A percentile compares a stretch with the other conserved stretches of the same genome.
phyloP scores from a whole-genome alignment of 1,140 invertebrate genomes.

The Trichonephila inaurata region DNA sequence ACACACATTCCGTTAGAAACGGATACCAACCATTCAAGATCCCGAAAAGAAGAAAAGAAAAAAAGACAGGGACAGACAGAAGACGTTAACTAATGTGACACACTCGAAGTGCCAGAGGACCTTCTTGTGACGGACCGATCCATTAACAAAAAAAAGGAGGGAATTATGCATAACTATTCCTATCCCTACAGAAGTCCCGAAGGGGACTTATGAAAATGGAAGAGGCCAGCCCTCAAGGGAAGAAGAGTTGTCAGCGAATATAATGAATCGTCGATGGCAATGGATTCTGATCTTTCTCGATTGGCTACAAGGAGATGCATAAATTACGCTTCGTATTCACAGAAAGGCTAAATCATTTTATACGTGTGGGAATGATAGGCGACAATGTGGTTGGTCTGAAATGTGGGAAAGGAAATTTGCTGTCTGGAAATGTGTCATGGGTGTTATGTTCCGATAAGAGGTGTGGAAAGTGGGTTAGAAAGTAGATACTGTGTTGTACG shows the following conservation, averaged over 20 bases:
- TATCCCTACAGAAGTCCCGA: not conserved
- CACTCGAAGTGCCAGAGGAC: not conserved
- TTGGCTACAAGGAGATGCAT: not conserved
- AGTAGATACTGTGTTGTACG: too few species aligned
- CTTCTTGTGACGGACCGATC: not conserved
- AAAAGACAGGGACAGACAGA: not conserved
- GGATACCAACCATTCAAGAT: not conserved
- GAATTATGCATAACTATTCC: slow-evolving; percentile 25
- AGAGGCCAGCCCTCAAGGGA: not conserved
- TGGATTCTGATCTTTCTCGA: slow-evolving; percentile 38
- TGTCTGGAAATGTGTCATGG: too few species aligned
- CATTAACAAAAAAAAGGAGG: not conserved
- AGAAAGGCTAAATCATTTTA: not conserved
- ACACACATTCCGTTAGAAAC: not conserved
- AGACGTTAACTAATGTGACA: slow-evolving; percentile 14
- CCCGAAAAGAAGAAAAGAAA: not conserved
- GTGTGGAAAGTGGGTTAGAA: too few species aligned
- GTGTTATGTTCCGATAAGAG: too few species aligned
- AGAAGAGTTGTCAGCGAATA: slow-evolving; percentile 3
- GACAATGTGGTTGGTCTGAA: not conserved
- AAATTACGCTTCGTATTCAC: not conserved
- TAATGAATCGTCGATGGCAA: slow-evolving; percentile 3
- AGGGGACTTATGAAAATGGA: slow-evolving; percentile 29
- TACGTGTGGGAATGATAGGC: not conserved
- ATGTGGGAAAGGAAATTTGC: too few species aligned